Percentiles rank a stretch among this genome's conserved stretches.
These are phyloP conservation scores for Manis pentadactyla DNA, from an alignment of 2,797 vertebrate species.

Conservation along the genomic window DNA sequence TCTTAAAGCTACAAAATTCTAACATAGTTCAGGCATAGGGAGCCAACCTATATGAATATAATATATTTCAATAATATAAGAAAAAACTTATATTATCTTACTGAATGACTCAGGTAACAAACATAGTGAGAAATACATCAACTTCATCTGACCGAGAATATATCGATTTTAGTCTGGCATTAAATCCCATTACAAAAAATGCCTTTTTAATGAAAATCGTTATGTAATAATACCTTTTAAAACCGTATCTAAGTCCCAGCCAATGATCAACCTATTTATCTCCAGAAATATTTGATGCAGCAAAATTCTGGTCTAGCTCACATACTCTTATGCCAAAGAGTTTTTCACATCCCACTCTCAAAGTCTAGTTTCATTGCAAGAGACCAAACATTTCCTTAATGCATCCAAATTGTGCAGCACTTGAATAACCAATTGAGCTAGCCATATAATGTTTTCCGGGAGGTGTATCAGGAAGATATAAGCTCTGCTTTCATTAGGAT, in stretches of 20 bases:
- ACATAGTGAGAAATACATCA: slow-evolving; percentile 10
- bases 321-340: background rate
- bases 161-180: slow-evolving; percentile 43
- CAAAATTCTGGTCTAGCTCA: slow-evolving; percentile 36
- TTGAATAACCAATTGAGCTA: slow-evolving; percentile 21
- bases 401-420: background rate
- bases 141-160: slow-evolving; percentile 13
- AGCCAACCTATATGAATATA: background rate
- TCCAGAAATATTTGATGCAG: slow-evolving; percentile 39
- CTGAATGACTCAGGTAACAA: slow-evolving; percentile 56
- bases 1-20: slow-evolving; percentile 62
- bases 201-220: background rate
- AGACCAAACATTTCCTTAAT: background rate
- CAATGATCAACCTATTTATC: slow-evolving; percentile 42
- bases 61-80: no score
- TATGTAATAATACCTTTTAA: slow-evolving; percentile 42
- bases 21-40: slow-evolving; percentile 5
- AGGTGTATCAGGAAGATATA: slow-evolving; percentile 21
- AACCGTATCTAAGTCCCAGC: background rate
- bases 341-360: slow-evolving; percentile 46
- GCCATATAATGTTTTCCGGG: slow-evolving; percentile 38
- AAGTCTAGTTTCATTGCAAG: slow-evolving; percentile 53
- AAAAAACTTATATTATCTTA: slow-evolving; percentile 25
- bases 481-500: slow-evolving; percentile 45
- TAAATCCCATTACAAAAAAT: slow-evolving; percentile 40